A percentile compares a stretch with the other conserved stretches of the same genome.
phyloP scores from a whole-genome alignment of 2,888 invertebrate species.

The Heliconius aoede region DNA sequence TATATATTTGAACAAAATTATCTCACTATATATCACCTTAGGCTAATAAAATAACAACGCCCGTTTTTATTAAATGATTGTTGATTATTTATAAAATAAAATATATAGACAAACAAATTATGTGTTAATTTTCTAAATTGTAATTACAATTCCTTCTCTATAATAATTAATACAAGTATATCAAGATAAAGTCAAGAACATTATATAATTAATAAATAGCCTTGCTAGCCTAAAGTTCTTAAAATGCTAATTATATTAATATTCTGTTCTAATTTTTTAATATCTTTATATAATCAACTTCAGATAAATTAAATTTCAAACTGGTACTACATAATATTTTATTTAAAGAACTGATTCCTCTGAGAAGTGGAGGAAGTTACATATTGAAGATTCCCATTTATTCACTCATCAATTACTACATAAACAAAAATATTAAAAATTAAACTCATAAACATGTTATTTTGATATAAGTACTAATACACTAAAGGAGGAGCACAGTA shows the following conservation, averaged over 20 bases:
- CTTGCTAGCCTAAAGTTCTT: constrained; percentile 15
- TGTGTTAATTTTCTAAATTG: not conserved
- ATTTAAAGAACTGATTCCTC: not conserved
- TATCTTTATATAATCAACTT: constrained; percentile 6
- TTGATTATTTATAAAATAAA: constrained; percentile 29
- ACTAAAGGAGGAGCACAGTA: not conserved
- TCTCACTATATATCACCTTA: too few relatives aligned
- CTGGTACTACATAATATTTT: not conserved
- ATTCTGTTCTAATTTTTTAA: constrained; percentile 21
- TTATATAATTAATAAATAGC: constrained; percentile 22
- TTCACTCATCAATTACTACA: not conserved
- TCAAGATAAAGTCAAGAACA: constrained; percentile 18
- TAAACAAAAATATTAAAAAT: not conserved
- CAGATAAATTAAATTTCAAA: not conserved
- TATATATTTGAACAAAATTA: too few relatives aligned
- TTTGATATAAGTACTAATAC: not conserved
- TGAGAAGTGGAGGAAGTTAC: too few relatives aligned
- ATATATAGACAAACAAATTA: not conserved
- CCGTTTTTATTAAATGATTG: not conserved
- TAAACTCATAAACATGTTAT: too few relatives aligned
- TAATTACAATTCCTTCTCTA: not conserved
- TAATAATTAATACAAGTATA: not conserved
- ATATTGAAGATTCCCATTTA: too few relatives aligned
- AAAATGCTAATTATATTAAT: constrained; percentile 22
- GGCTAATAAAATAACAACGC: not conserved